Conservation (phyloP, 2,797 vertebrate species). For the Peromyscus nudipes region DNA sequence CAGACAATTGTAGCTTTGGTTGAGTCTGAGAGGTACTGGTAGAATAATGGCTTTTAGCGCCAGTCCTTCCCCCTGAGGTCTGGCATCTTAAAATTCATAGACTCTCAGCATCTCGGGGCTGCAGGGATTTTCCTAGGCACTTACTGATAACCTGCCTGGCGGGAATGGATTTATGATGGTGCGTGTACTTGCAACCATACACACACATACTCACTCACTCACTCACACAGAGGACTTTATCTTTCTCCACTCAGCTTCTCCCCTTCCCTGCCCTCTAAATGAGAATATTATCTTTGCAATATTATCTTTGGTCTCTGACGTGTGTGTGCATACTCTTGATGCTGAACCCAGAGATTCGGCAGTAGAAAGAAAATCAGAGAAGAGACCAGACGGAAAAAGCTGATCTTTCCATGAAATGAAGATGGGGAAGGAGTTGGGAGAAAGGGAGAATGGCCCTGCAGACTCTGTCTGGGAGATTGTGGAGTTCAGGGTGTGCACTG, state of each 20-base stretch:
- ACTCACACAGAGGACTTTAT: neutral
- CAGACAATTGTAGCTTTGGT: neutral
- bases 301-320: conserved; percentile 31
- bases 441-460: neutral
- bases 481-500: neutral
- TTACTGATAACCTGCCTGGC: conserved; percentile 57
- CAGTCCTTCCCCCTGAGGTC: conserved; percentile 9
- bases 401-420: neutral
- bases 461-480: neutral
- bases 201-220: neutral
- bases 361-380: neutral
- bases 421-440: neutral
- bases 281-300: conserved; percentile 57
- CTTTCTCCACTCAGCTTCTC: conserved; percentile 35
- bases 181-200: neutral
- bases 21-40: neutral
- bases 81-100: conserved; percentile 76
- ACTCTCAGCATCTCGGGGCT: conserved; percentile 23
- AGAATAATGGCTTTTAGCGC: neutral
- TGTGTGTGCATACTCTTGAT: neutral
- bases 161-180: conserved; percentile 26
- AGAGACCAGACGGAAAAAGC: neutral
- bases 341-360: neutral
- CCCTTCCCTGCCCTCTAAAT: conserved; percentile 54
- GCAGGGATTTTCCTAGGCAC: conserved; percentile 24